phyloP scores from a whole-genome alignment of 2,888 invertebrate genomes.

The Campopleginae sp. region DNA sequence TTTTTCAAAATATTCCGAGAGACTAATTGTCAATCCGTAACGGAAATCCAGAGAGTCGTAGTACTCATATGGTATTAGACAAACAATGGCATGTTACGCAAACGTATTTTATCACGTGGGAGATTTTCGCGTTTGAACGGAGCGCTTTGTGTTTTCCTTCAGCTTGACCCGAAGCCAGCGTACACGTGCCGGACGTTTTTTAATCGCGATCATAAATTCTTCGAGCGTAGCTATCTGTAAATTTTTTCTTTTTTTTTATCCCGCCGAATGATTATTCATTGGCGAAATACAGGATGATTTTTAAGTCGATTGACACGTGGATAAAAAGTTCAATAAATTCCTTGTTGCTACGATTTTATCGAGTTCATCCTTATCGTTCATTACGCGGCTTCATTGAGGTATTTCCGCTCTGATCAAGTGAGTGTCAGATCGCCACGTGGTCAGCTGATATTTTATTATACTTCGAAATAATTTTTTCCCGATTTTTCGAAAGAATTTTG shows the following conservation, averaged over 20 bases:
- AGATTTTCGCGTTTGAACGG: slow-evolving; percentile 10
- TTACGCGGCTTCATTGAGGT: background rate
- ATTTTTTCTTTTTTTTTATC: background rate
- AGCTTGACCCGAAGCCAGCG: slow-evolving; percentile 24
- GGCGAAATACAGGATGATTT: background rate
- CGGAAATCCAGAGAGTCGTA: background rate
- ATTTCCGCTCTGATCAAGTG: too few relatives aligned
- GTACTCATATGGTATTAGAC: background rate
- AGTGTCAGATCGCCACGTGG: too few relatives aligned
- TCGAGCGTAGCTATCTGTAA: slow-evolving; percentile 6
- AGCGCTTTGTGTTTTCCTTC: slow-evolving; percentile 8
- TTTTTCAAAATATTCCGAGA: background rate
- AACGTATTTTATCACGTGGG: slow-evolving; percentile 13
- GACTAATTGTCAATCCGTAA: background rate
- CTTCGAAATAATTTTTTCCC: too few relatives aligned
- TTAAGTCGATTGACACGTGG: background rate
- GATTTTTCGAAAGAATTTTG: background rate
- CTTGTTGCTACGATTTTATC: background rate
- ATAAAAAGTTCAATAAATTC: background rate
- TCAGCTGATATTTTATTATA: too few relatives aligned
- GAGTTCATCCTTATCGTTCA: background rate
- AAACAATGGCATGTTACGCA: slow-evolving; percentile 4
- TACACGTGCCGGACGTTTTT: slow-evolving; percentile 65
- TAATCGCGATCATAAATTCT: slow-evolving; percentile 54
- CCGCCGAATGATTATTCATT: background rate